Evolutionary conservation across 2,888 invertebrate genomes (phyloP), one percentile per base, ranked within the genome.

Genomic region (Acronicta psi): DNA sequence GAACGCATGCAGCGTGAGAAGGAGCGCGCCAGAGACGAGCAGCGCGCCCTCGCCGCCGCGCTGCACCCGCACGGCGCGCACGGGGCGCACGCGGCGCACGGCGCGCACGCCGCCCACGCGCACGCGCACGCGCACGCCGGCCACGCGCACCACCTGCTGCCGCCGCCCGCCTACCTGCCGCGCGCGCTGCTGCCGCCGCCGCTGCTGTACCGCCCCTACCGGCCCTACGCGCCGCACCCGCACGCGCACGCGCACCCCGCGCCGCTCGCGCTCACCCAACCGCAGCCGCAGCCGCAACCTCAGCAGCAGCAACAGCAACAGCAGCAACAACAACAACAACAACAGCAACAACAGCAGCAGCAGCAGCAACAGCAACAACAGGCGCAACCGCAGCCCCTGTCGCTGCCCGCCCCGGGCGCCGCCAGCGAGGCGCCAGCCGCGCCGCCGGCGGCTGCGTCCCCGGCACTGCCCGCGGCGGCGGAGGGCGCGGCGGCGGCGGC

Each of bases 171-270:
- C 73, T 79, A 72, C 40, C 79, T 83, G 59, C 84, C 82, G 52
- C 83, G 85, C 31, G 78, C 81, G 40, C 75, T 86, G 52, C 86
- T 84, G 58, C 86, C 89, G 74, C 87, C 93, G 77, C 86, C 89
- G 64, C 81, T 80, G 70, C 86, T 81, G 73, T 90, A 83, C 90
- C 77, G 87, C 61, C 80, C 91, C 73, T 87, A 92, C 87, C 83
- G 94, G 23, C 51, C 25, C 54, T 60, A 42, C 50, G 44, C 37
- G 23, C 53, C 47, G 63, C 68, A 57, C 42, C 36, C 62, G 51
- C 62, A 57, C 64, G 51, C 58, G 34, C 56, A 59, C 41, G 52
- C 69, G 53, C 43, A 61, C 50, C 18, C 34, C 49, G 43, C 37
- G 20, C 53, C 47, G 61, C 68, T 53, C 42, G 40, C 61, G 52